Evolutionary conservation across 2,113 vertebrate genomes (phyloP).

Genomic region (Protomyctophum bolini): DNA sequence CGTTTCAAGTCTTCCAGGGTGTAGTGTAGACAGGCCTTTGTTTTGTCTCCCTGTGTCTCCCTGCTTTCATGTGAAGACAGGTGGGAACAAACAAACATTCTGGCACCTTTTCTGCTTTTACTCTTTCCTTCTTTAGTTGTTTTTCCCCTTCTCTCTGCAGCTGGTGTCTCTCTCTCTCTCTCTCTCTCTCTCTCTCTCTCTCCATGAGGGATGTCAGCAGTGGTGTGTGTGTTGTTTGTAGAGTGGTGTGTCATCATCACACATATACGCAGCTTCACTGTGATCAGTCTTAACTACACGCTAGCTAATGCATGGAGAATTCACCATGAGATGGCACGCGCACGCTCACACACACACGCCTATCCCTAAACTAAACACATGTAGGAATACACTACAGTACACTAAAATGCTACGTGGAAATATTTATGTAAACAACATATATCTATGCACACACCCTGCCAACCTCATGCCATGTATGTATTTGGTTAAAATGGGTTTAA

Average conservation of each 20-base stretch:
- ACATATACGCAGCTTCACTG: background rate
- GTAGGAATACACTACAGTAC: constrained; percentile 3
- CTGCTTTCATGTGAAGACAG: constrained; percentile 71
- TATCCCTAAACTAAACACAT: background rate
- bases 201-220: constrained; percentile 49
- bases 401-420: too few species aligned
- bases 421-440: too few species aligned
- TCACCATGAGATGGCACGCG: background rate
- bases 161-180: constrained; percentile 6
- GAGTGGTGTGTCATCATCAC: too few species aligned
- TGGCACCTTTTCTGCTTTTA: constrained; percentile 62
- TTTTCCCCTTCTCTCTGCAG: constrained; percentile 31
- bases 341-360: background rate
- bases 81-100: constrained; percentile 75
- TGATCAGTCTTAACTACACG: too few species aligned
- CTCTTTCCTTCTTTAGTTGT: constrained; percentile 42
- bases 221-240: constrained; percentile 40
- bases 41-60: constrained; percentile 54
- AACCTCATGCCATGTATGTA: background rate
- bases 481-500: too few species aligned
- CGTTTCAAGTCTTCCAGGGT: constrained; percentile 72
- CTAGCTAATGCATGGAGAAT: too few species aligned
- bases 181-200: constrained; percentile 39
- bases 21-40: constrained; percentile 62
- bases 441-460: background rate